These are phyloP conservation scores for Anoplophora glabripennis DNA, from an alignment of 1,140 invertebrate species.

Conservation along the genomic window DNA sequence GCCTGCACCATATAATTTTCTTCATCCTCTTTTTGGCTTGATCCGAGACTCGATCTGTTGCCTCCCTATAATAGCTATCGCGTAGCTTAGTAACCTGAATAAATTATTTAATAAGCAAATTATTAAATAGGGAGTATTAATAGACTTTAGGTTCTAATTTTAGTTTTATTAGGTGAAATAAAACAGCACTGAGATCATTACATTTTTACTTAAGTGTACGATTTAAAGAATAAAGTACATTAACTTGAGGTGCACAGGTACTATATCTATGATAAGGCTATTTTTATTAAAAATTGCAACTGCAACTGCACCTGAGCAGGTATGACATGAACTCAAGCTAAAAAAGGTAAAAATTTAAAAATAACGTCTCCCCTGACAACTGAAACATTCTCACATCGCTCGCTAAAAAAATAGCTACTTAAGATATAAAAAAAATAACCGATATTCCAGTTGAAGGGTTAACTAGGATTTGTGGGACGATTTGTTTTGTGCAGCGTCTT, in stretches of 20 bases:
- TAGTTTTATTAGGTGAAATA: no score
- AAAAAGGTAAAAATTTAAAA: conserved; percentile 8
- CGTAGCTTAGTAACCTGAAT: no score
- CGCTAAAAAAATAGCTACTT: conserved; percentile 5
- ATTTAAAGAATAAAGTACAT: conserved; percentile 26
- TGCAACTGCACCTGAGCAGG: conserved; percentile 13
- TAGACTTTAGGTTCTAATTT: no score
- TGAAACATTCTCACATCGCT: conserved; percentile 1
- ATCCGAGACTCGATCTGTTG: no score
- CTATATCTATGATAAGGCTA: conserved; percentile 25
- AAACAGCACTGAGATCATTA: conserved; percentile 20
- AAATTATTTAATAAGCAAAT: no score
- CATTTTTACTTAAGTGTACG: conserved; percentile 24
- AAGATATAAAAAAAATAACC: background rate
- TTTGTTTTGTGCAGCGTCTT: background rate
- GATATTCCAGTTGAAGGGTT: conserved; percentile 3
- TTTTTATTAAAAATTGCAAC: conserved; percentile 12
- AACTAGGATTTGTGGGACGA: conserved; percentile 1
- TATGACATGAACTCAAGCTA: conserved; percentile 14
- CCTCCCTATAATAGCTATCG: no score
- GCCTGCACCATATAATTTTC: no score
- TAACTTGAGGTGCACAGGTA: conserved; percentile 30
- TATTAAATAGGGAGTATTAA: no score
- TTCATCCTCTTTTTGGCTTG: no score
- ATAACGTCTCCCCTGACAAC: background rate